A percentile compares a stretch with the other conserved stretches of the same genome.
Evolutionary conservation across 2,888 invertebrate species (phyloP).

Genomic region (Callimorpha dominula): DNA sequence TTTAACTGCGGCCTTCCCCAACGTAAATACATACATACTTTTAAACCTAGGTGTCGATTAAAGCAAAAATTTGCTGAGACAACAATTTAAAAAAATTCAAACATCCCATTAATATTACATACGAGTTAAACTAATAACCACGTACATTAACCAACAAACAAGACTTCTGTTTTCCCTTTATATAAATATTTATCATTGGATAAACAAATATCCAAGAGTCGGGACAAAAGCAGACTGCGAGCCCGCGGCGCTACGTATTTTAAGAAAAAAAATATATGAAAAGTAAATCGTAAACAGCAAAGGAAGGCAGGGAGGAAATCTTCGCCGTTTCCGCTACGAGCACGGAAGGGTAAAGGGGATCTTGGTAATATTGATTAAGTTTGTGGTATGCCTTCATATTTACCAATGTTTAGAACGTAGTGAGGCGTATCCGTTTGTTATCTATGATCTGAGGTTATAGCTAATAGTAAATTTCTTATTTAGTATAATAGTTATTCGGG

Average conservation of each 20-base stretch:
- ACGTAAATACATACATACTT: no score
- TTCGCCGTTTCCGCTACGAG: conserved; percentile 15
- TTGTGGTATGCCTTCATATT: conserved; percentile 14
- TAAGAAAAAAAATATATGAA: conserved; percentile 23
- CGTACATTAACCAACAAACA: conserved; percentile 20
- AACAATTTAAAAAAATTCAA: not conserved
- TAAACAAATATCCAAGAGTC: conserved; percentile 20
- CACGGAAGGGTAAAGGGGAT: conserved; percentile 10
- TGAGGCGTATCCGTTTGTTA: not conserved
- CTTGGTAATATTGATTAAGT: conserved; percentile 30
- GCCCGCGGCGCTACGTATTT: conserved; percentile 21
- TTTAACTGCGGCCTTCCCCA: not conserved
- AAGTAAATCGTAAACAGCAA: conserved; percentile 29
- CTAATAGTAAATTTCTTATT: not conserved
- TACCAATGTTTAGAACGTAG: not conserved
- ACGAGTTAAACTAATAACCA: conserved; percentile 19
- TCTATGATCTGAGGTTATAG: not conserved
- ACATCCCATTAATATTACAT: not conserved
- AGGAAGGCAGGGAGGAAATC: conserved; percentile 8
- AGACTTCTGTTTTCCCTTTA: conserved; percentile 25
- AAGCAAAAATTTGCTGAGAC: not conserved
- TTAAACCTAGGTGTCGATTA: not conserved
- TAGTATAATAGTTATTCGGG: not conserved
- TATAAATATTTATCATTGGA: conserved; percentile 38
- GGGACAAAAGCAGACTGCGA: conserved; percentile 14